phyloP scores from a whole-genome alignment of 2,797 vertebrate species.

The Champsocephalus gunnari region DNA sequence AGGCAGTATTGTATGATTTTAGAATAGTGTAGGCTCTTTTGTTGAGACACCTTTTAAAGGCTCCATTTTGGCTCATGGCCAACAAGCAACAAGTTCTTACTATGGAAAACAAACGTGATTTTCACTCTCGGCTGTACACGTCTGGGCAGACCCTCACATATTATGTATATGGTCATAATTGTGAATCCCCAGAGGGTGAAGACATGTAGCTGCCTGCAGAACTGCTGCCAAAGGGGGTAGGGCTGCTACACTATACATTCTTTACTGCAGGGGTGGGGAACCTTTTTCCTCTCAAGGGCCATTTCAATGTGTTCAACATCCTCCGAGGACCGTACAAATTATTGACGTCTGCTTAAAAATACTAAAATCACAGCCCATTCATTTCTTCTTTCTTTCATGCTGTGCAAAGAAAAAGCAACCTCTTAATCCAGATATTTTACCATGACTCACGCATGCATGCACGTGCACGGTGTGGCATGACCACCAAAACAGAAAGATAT shows the following conservation, averaged over 20 bases:
- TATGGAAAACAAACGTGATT: slow-evolving; percentile 7
- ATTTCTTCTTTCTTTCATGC: too few species aligned
- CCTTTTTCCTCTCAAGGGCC: too few species aligned
- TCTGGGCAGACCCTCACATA: not conserved
- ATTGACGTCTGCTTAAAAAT: too few species aligned
- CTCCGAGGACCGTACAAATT: too few species aligned
- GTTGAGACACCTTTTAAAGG: slow-evolving; percentile 20
- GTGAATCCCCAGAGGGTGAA: slow-evolving; percentile 13
- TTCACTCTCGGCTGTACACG: not conserved
- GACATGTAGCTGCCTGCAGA: not conserved
- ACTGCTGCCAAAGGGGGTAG: not conserved
- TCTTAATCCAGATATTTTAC: too few species aligned
- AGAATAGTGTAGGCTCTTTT: slow-evolving; percentile 32
- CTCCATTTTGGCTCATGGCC: slow-evolving; percentile 24
- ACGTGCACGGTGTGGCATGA: too few species aligned
- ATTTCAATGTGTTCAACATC: too few species aligned
- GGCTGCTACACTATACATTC: not conserved
- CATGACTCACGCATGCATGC: too few species aligned
- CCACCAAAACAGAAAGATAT: too few species aligned
- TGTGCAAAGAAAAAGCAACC: too few species aligned
- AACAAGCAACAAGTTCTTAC: slow-evolving; percentile 2
- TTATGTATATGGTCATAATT: not conserved
- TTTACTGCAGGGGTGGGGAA: not conserved
- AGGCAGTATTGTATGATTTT: not conserved
- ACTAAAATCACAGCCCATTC: too few species aligned